Percentiles rank a stretch among this genome's conserved stretches.
Conservation (phyloP, 1,140 invertebrate genomes). For the Argopecten irradians region DNA sequence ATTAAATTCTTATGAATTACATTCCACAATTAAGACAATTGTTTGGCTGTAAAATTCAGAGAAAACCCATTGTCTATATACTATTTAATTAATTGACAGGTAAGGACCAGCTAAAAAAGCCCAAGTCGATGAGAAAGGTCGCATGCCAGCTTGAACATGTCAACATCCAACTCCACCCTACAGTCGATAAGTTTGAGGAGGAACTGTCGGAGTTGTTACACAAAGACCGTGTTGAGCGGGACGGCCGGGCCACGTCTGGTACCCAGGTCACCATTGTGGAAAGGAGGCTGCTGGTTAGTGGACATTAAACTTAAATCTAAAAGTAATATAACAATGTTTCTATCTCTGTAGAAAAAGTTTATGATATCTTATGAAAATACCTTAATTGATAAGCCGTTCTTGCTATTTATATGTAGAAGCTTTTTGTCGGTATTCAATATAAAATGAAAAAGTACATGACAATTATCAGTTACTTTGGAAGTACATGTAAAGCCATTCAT, state of each 20-base stretch:
- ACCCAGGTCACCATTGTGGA: constrained; percentile 65
- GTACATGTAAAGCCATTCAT: no score
- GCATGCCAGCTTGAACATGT: constrained; percentile 70
- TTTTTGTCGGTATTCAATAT: no score
- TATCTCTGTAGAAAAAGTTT: neutral
- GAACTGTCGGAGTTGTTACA: constrained; percentile 70
- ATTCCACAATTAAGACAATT: neutral
- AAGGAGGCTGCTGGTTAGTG: constrained; percentile 68
- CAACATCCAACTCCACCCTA: constrained; percentile 68
- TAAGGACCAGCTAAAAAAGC: constrained; percentile 70
- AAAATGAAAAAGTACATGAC: no score
- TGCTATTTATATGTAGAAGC: no score
- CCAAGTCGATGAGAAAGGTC: constrained; percentile 60
- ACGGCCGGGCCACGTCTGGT: constrained; percentile 55
- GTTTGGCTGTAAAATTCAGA: neutral
- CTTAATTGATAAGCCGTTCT: neutral
- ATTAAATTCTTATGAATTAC: no score
- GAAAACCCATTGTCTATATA: neutral
- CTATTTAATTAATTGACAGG: constrained; percentile 57
- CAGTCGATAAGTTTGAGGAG: constrained; percentile 75
- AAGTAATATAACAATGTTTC: neutral
- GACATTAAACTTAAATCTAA: neutral
- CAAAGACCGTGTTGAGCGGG: constrained; percentile 67
- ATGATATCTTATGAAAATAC: no score
- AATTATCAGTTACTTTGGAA: no score